Conservation (phyloP, 2,797 vertebrate species). For the Miichthys miiuy region DNA sequence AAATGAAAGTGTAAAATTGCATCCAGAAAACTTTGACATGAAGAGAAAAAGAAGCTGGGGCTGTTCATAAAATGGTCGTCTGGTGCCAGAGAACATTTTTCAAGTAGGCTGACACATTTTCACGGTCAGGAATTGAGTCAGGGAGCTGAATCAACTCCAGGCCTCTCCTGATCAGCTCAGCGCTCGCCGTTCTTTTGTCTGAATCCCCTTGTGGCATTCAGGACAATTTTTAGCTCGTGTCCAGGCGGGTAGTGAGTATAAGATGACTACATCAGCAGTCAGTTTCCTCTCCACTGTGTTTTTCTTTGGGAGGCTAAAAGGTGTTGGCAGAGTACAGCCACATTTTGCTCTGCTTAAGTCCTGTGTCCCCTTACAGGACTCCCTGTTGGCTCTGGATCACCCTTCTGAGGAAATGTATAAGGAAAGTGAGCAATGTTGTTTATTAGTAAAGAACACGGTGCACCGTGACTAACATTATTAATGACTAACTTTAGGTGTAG, state of each 20-base stretch:
- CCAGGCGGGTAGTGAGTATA: constrained; percentile 71
- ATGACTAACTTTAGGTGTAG: constrained; percentile 51
- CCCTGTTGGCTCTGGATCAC: constrained; percentile 35
- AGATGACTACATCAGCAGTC: constrained; percentile 81
- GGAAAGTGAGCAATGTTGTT: constrained; percentile 68
- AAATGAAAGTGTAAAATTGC: not conserved
- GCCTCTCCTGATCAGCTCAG: constrained; percentile 71
- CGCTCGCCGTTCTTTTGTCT: constrained; percentile 71
- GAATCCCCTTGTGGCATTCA: constrained; percentile 75
- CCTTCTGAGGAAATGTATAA: constrained; percentile 46
- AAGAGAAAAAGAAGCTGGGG: constrained; percentile 23
- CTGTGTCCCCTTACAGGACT: constrained; percentile 37
- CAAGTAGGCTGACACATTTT: constrained; percentile 56
- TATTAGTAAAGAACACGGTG: constrained; percentile 10
- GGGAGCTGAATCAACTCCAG: constrained; percentile 72
- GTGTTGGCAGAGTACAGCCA: constrained; percentile 48
- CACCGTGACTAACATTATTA: constrained; percentile 42
- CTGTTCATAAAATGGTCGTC: constrained; percentile 32
- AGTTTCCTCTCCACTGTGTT: constrained; percentile 77
- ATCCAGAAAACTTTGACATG: not conserved
- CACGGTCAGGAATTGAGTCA: constrained; percentile 72
- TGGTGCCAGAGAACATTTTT: constrained; percentile 60
- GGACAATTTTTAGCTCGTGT: constrained; percentile 79
- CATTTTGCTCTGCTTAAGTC: constrained; percentile 39
- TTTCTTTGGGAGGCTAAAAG: constrained; percentile 70